Evolutionary conservation across 2,113 vertebrate genomes (phyloP), one percentile per base, ranked within the genome.

Genomic region (Pangasianodon gigas): DNA sequence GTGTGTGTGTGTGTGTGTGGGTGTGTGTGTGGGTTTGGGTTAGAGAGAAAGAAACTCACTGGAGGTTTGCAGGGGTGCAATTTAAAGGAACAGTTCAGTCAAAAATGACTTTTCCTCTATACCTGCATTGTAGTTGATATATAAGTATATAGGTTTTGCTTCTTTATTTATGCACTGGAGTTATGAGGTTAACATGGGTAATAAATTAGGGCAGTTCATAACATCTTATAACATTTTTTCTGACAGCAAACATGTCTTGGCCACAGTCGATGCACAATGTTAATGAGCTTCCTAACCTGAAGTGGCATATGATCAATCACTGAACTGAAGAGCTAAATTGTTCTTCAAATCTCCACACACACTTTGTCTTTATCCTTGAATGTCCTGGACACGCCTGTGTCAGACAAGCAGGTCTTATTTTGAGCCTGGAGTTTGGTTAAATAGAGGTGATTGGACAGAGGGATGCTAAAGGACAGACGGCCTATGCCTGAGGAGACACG

Each of bases 381-480:
- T 56, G 48, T 10, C 81, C 58, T 60, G 16, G 37, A 54, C 51
- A 44, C 7, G 74, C 11, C 9, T 87, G 54, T n/a, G 19, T 54
- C 11, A 26, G 21, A 88, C 26, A 44, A 48, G 13, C n/a, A 29
- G 41, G 3, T 26, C 54, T 26, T 52, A 81, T 67, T 88, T 82
- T 69, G 19, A 48, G 51, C 13, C 13, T 83, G 79, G n/a, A 88
- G 62, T 71, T 69, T 83, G 51, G 29, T 88, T 88, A 88, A 81
- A 52, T 37, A 88, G 62, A 83, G 46, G 65, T 84, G 87, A 89
- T 32, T 56, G 65, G 80, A 84, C 1, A 4, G 80, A 83, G 37
- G 41, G 71, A 90, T 81, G 52, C 16, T 75, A 67, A 69, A 91
- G 89, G 89, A 91, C 85, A 91, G 74, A 74, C 67, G 26, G 71